Conservation (phyloP, 1,140 invertebrate species). For the Bombus waltoni region DNA sequence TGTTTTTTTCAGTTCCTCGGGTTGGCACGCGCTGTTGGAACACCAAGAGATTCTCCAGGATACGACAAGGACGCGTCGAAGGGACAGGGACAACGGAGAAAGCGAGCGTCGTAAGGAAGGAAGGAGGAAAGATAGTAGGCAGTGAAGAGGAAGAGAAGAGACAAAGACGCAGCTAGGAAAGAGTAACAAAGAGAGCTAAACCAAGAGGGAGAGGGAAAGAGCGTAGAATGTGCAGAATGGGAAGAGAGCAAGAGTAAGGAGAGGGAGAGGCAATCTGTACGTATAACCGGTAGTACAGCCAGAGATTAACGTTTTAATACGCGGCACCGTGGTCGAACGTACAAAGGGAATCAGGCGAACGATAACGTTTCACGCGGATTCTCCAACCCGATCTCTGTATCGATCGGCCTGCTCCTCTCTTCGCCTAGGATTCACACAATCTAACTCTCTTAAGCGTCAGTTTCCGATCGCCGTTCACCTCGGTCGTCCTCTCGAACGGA, state of each 20-base stretch:
- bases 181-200: slow-evolving; percentile 7
- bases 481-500: not conserved
- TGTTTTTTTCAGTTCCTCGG: not conserved
- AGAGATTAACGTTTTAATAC: slow-evolving; percentile 79
- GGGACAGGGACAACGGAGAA: slow-evolving; percentile 30
- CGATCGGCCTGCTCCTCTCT: not conserved
- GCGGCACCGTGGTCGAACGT: slow-evolving; percentile 60
- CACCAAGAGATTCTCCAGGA: slow-evolving; percentile 20
- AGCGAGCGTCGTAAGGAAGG: slow-evolving; percentile 4
- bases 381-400: not conserved
- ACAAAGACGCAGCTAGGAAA: not conserved
- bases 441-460: slow-evolving; percentile 13
- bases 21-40: slow-evolving; percentile 16
- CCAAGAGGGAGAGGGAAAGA: slow-evolving; percentile 23
- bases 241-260: slow-evolving; percentile 18
- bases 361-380: slow-evolving; percentile 58
- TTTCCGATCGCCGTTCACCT: not conserved
- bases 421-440: not conserved
- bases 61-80: not conserved
- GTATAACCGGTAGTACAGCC: slow-evolving; percentile 76
- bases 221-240: too few relatives aligned
- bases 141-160: slow-evolving; percentile 8
- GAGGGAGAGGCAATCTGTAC: slow-evolving; percentile 63
- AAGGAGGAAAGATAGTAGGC: not conserved
- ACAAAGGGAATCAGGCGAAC: slow-evolving; percentile 59